A percentile compares a stretch with the other conserved stretches of the same genome.
phyloP scores from a whole-genome alignment of 2,113 vertebrate genomes.

The Cynocephalus volans region DNA sequence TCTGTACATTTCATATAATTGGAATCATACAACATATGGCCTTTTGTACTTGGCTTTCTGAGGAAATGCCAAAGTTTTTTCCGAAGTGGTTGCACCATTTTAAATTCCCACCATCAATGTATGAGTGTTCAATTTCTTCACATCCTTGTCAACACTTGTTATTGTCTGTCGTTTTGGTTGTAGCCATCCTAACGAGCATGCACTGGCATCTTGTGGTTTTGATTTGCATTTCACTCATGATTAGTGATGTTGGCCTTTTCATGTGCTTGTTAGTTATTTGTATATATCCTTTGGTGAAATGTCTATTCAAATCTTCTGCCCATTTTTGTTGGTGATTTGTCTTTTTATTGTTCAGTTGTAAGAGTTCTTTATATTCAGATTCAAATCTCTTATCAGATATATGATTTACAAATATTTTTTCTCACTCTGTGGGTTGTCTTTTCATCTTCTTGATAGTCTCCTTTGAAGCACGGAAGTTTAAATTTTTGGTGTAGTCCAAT shows the following conservation, averaged over 20 bases:
- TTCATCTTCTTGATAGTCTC: neutral
- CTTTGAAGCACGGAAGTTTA: neutral
- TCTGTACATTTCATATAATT: neutral
- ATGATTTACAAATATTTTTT: neutral
- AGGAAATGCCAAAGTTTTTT: neutral
- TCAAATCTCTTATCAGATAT: neutral
- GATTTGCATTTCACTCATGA: neutral
- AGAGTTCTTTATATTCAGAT: neutral
- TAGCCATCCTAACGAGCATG: neutral
- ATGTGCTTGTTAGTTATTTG: neutral
- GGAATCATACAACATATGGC: neutral
- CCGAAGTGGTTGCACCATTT: neutral
- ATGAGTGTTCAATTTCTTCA: neutral
- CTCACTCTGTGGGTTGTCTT: neutral
- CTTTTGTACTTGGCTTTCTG: neutral
- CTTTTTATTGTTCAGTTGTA: neutral
- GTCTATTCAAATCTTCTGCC: neutral
- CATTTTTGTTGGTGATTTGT: neutral
- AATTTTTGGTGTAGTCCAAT: neutral
- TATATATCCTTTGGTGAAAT: neutral
- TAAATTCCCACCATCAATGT: neutral
- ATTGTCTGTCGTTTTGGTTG: neutral
- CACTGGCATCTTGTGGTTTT: neutral
- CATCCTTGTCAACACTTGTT: neutral
- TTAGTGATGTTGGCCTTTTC: neutral